A percentile compares a stretch with the other conserved stretches of the same genome.
These are phyloP conservation scores for Semibalanus balanoides DNA, from an alignment of 1,140 invertebrate species.

Conservation along the genomic window DNA sequence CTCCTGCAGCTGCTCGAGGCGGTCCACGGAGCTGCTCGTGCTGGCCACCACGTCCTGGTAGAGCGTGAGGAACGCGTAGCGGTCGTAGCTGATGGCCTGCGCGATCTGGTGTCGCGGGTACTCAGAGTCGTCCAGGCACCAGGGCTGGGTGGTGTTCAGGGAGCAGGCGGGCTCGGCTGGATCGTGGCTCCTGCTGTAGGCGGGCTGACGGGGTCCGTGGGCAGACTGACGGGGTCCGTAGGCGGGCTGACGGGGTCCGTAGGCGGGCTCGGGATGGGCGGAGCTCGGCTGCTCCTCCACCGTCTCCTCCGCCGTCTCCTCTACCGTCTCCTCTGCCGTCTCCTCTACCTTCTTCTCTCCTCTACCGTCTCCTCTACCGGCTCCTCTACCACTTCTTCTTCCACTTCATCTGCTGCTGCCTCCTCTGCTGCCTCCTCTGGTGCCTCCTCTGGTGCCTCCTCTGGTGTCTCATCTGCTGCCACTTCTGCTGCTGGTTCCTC, in stretches of 20 bases:
- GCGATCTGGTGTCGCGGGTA: slow-evolving; percentile 20
- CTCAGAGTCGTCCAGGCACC: slow-evolving; percentile 19
- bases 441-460: too few species aligned
- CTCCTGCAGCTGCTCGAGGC: slow-evolving; percentile 18
- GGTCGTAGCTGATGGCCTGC: slow-evolving; percentile 18
- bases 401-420: neutral
- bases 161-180: slow-evolving; percentile 11
- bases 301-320: neutral
- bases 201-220: slow-evolving; percentile 4
- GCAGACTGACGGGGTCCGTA: slow-evolving; percentile 13
- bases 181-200: neutral
- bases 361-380: too few species aligned
- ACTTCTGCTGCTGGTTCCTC: neutral
- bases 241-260: slow-evolving; percentile 14
- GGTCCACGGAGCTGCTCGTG: slow-evolving; percentile 22
- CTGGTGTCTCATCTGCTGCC: too few species aligned
- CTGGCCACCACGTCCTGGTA: slow-evolving; percentile 22
- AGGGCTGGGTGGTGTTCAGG: slow-evolving; percentile 17
- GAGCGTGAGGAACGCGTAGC: slow-evolving; percentile 18
- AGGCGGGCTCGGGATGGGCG: slow-evolving; percentile 7
- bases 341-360: too few species aligned
- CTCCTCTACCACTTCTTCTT: too few species aligned
- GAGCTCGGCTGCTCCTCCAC: neutral
- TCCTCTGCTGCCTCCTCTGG: neutral
- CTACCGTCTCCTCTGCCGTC: neutral